These are phyloP conservation scores for Nasonia oneida DNA, from an alignment of 2,888 invertebrate species.

Conservation along the genomic window DNA sequence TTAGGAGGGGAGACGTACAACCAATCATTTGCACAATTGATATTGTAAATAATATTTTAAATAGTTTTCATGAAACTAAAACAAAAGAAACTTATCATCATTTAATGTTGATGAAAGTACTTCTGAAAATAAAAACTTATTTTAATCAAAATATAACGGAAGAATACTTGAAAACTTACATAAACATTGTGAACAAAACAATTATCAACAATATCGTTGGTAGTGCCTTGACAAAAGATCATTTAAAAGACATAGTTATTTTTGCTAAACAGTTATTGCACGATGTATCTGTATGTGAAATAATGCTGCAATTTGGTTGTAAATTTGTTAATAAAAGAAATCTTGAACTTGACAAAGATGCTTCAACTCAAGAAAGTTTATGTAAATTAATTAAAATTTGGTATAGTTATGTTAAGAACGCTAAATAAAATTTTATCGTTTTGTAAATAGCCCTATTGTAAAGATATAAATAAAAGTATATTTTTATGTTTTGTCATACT, in stretches of 20 bases:
- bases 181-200: conserved; percentile 65
- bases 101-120: conserved; percentile 66
- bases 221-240: conserved; percentile 66
- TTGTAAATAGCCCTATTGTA: conserved; percentile 51
- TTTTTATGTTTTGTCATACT: conserved; percentile 32
- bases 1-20: conserved; percentile 66
- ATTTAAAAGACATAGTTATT: conserved; percentile 69
- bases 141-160: conserved; percentile 65
- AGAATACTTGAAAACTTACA: conserved; percentile 63
- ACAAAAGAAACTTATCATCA: conserved; percentile 63
- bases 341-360: neutral
- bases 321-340: conserved; percentile 63
- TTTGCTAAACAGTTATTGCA: conserved; percentile 64
- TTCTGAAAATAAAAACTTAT: conserved; percentile 63
- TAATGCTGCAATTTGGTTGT: conserved; percentile 75
- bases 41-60: conserved; percentile 70
- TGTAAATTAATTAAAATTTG: conserved; percentile 63
- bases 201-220: conserved; percentile 66
- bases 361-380: conserved; percentile 49
- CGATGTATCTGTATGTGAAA: conserved; percentile 74
- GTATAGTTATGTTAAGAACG: conserved; percentile 52
- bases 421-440: conserved; percentile 28
- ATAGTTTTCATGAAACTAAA: conserved; percentile 62
- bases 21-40: conserved; percentile 66
- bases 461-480: conserved; percentile 25